Base-by-base conservation (phyloP, 1,140 invertebrate genomes). In the Acromyrmex echinatior region DNA sequence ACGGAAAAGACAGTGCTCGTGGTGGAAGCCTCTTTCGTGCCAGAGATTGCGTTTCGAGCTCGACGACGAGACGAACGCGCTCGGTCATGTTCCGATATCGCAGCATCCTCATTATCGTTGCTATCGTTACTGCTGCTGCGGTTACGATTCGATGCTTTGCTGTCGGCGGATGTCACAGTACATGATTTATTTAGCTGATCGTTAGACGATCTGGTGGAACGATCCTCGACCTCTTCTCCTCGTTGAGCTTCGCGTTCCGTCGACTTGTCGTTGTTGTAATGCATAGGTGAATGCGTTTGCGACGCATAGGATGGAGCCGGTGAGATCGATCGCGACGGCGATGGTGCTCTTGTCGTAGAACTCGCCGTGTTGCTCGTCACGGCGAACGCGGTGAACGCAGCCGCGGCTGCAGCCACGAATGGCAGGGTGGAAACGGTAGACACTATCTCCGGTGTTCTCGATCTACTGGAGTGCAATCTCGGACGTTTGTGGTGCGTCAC, bases 1-100 rank as follows among this genome's bases (percentile, higher is more conserved):
- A 97, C 96, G 3, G 90, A 91, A 0, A 88, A 45, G n/a, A 91
- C 66, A 2, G 65, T 65, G 58, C 53, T 87, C 21, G 81, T 66
- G 0, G 86, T 78, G 18, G 58, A 28, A 1, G 56, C 12, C 14
- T 78, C 81, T 58, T 86, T 87, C 5, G 85, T 88, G 53, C 9
- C 3, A 12, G 82, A 51, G 6, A 31, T 5, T 45, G 39, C 0
- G 39, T 45, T 45, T 14, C 87, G 78, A 0, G 66, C 63, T 16
- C 76, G 79, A 10, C 87, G 62, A 10, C 63, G 80, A 4, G 81
- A 73, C 49, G 68, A 73, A 14, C 70, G 81, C 12, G 21, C 39
- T 25, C 81, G 70, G 6, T 84, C 56, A 12, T 84, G 70, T n/a
- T 84, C 80, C 25, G 68, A 82, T 9, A 16, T 73, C 53, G 28